A percentile compares a stretch with the other conserved stretches of the same genome.
phyloP scores from a whole-genome alignment of 2,888 invertebrate species.

The Sphaerophoria taeniata region DNA sequence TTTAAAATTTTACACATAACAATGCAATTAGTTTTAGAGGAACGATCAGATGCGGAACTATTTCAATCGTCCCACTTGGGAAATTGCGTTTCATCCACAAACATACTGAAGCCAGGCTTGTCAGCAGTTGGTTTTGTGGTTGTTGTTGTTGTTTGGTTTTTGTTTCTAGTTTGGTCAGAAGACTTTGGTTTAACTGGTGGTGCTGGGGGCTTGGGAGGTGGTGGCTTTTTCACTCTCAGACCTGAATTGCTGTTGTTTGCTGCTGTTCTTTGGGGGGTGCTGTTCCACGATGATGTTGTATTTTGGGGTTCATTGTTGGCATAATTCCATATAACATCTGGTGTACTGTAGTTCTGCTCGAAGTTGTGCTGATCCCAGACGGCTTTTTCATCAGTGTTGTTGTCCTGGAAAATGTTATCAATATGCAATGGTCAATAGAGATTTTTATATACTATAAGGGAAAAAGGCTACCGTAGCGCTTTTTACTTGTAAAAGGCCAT shows the following conservation, averaged over 20 bases:
- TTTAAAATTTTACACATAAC: conserved; percentile 73
- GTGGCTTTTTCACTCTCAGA: conserved; percentile 68
- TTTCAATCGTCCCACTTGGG: conserved; percentile 88
- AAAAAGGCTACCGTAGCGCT: too few species aligned
- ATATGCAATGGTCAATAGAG: background rate
- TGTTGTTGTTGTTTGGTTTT: conserved; percentile 75
- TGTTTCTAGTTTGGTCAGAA: conserved; percentile 75
- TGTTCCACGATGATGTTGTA: conserved; percentile 56
- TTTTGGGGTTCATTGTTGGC: conserved; percentile 51
- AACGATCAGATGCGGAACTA: conserved; percentile 57
- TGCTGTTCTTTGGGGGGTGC: conserved; percentile 59
- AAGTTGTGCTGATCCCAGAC: conserved; percentile 83
- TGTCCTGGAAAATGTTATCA: conserved; percentile 75
- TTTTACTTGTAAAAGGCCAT: too few species aligned
- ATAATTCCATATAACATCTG: conserved; percentile 67
- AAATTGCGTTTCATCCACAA: conserved; percentile 85
- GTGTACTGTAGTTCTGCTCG: conserved; percentile 76
- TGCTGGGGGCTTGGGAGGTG: conserved; percentile 74
- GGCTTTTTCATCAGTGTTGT: conserved; percentile 81
- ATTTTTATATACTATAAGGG: too few species aligned
- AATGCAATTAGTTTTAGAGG: conserved; percentile 55
- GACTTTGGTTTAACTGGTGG: conserved; percentile 76
- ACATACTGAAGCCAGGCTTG: conserved; percentile 80
- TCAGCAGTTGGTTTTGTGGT: conserved; percentile 76
- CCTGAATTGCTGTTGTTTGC: conserved; percentile 69